Evolutionary conservation across 2,888 invertebrate species (phyloP), one percentile per base, ranked within the genome.

Genomic region (Pyrrhosoma nymphula): DNA sequence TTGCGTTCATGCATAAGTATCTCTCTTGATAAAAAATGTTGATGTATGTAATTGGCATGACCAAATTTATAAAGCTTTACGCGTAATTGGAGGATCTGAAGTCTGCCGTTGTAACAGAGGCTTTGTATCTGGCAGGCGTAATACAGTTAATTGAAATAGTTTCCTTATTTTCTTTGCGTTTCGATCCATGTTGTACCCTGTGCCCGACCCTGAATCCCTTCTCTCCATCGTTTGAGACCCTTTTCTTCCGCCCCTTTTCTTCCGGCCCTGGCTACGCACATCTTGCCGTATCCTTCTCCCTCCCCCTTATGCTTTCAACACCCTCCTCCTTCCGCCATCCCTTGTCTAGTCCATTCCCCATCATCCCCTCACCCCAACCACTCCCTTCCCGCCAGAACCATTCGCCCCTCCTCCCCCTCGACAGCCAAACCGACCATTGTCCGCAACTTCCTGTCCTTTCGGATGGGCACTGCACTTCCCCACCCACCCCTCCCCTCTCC

Each of bases 391-490:
- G 82, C 35, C 16, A 3, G 8, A 35, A 55, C 55, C 23, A 4
- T 16, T 47, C 47, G 47, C 55, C 56, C 20, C 90, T 30, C 18
- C 26, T 4, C 10, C 39, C 35, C 14, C 93, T 69, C 39, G 35
- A 35, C 26, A 63, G 69, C 69, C 47, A 35, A 35, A 35, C 35
- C 30, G 82, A 23, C 90, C 93, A 93, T 93, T 93, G 93, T 75
- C 91, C 93, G 47, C 69, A 39, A 93, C 93, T 93, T 93, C 93
- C 93, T 93, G 93, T 69, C 69, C 93, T 69, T 93, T 93, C 63
- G 93, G 93, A 93, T 69, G 47, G 16, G n/a, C 26, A n/a, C 47
- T 20, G 69, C 47, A 18, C 93, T 47, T n/a, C 56, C 55, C 12
- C 89, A 23, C 55, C 93, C 16, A 56, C 10, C 60, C 60, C 35